Conservation (phyloP, 2,888 invertebrate species). For the Ochropleura leucogaster region DNA sequence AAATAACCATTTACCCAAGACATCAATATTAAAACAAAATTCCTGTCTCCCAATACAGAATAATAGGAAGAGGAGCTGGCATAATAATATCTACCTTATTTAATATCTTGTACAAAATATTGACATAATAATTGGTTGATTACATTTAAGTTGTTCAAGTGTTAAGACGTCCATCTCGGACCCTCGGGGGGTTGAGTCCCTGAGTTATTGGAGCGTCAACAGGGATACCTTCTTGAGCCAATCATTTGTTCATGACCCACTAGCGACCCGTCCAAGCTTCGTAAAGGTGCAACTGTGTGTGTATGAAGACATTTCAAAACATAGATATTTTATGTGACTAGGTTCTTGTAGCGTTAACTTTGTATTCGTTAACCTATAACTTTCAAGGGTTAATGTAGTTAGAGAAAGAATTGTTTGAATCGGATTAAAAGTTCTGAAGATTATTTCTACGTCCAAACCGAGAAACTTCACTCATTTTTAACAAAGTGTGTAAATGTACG, state of each 20-base stretch:
- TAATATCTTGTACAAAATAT: constrained; percentile 9
- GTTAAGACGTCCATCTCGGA: constrained; percentile 32
- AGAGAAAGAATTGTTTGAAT: not conserved
- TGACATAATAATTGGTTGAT: constrained; percentile 38
- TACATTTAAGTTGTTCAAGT: constrained; percentile 40
- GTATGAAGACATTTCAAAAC: not conserved
- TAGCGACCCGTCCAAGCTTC: not conserved
- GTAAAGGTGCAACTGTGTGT: not conserved
- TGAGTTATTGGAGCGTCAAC: constrained; percentile 41
- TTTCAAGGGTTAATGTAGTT: no score
- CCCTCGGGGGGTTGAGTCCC: constrained; percentile 38
- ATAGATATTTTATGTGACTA: not conserved
- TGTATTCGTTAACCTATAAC: not conserved
- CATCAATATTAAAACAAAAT: not conserved
- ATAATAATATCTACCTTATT: not conserved
- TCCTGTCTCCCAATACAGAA: not conserved
- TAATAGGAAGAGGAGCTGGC: not conserved
- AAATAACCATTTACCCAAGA: not conserved
- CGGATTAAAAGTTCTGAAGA: not conserved
- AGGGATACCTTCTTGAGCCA: constrained; percentile 36
- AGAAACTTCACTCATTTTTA: not conserved
- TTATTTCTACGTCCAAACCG: not conserved
- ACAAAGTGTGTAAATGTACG: no score
- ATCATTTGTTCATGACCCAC: constrained; percentile 39
- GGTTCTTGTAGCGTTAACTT: not conserved